Conservation (phyloP, 2,888 invertebrate genomes). For the Hoplodrina ambigua region DNA sequence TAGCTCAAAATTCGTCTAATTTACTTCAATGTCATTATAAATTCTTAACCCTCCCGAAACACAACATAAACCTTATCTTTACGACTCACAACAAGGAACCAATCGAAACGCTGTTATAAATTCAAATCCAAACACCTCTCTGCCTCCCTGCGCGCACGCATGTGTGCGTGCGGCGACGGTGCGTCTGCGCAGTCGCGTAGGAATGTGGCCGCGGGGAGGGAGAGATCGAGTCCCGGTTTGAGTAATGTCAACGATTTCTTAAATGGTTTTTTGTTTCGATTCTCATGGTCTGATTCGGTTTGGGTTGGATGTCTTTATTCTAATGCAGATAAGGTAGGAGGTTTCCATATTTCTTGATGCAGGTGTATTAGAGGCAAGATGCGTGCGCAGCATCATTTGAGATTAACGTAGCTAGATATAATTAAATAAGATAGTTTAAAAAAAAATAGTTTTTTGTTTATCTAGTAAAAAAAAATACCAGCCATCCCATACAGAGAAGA, state of each 20-base stretch:
- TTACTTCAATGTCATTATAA: conserved; percentile 11
- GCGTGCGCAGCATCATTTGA: too few relatives aligned
- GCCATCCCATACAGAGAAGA: too few relatives aligned
- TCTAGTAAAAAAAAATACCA: too few relatives aligned
- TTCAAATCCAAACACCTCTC: conserved; percentile 53
- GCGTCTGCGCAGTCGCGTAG: conserved; percentile 76
- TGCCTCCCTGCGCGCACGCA: conserved; percentile 37
- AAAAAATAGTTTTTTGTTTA: too few relatives aligned
- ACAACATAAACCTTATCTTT: conserved; percentile 52
- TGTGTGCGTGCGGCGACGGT: conserved; percentile 75
- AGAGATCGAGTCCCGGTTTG: conserved; percentile 55
- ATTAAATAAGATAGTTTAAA: too few relatives aligned
- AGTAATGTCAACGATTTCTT: conserved; percentile 63
- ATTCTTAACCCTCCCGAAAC: conserved; percentile 15
- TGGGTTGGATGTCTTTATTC: conserved; percentile 58
- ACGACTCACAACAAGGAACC: conserved; percentile 58
- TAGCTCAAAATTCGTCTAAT: conserved; percentile 4
- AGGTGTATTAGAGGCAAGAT: conserved; percentile 7
- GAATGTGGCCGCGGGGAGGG: conserved; percentile 75
- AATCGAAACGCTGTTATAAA: conserved; percentile 45
- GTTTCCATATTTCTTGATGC: conserved; percentile 13
- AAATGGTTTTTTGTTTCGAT: conserved; percentile 62
- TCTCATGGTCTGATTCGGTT: conserved; percentile 48
- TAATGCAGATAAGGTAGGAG: conserved; percentile 28
- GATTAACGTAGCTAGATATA: too few relatives aligned